Base-by-base conservation (phyloP, 2,113 vertebrate genomes). In the Micromys minutus region DNA sequence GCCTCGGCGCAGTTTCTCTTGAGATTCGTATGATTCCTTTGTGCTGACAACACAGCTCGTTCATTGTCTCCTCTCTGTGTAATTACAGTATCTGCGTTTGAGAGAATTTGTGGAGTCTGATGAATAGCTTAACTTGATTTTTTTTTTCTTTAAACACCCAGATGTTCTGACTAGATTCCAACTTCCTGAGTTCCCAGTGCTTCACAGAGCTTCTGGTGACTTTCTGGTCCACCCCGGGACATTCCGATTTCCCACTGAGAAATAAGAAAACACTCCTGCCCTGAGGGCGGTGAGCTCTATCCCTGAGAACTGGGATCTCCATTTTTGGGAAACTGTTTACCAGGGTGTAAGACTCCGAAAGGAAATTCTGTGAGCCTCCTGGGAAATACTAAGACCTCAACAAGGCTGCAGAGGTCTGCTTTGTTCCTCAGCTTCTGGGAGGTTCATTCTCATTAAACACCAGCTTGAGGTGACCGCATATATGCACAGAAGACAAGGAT, bases 221-320 rank as follows among this genome's bases (percentile, higher is more conserved):
- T 94, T 96, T 96, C 96, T 94, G 39, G 94, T 71, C 69, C 96
- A 96, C 91, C 91, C 31, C 0, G n/a, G 95, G 90, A 90, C 90
- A 94, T 97, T 96, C 94, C 90, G 87, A 85, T 90, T 97, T 95
- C 97, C 96, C 97, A 90, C 80, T 17, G 93, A 96, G 97, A 97
- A 93, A 76, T 65, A 91, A 93, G 90, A 91, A 96, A 97, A 97
- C 84, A 47, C 22, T 19, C 85, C 77, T 88, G 96, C 83, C 93
- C 95, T 63, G 87, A 92, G 94, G 65, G 31, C 22, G 34, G 45
- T 63, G 9, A 39, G 87, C 80, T 77, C 61, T 36, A 90, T 69
- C 61, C 77, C 16, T 1, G 24, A 69, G 47, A n/a, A 24, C 76
- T 81, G 29, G 55, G 79, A 93, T 96, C 80, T 92, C 96, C 95